phyloP scores from a whole-genome alignment of 2,113 vertebrate species.

The Nerophis lumbriciformis region DNA sequence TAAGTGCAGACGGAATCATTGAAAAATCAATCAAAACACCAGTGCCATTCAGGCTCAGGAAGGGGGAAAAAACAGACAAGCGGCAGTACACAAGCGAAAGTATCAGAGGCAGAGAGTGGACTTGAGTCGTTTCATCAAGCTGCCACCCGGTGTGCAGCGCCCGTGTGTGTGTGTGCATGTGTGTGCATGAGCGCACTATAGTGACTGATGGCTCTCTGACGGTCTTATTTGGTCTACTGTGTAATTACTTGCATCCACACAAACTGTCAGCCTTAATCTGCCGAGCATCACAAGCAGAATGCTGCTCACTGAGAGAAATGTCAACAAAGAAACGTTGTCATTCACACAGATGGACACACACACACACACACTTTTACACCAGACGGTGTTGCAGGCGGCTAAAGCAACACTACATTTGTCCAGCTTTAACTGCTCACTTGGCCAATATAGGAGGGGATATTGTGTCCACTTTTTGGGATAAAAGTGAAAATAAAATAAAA shows the following conservation, averaged over 20 bases:
- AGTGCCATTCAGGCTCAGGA: constrained; percentile 2
- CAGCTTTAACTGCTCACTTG: not conserved
- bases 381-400: constrained; percentile 1
- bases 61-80: not conserved
- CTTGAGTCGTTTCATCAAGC: constrained; percentile 13
- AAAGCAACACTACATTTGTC: constrained; percentile 3
- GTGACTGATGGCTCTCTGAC: constrained; percentile 61
- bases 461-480: not conserved
- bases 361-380: constrained; percentile 7
- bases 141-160: not conserved
- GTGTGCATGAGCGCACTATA: constrained; percentile 14
- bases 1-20: constrained; percentile 14
- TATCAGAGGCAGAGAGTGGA: not conserved
- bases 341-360: constrained; percentile 3
- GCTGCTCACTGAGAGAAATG: constrained; percentile 19
- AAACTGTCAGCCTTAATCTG: constrained; percentile 59
- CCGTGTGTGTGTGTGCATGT: constrained; percentile 4
- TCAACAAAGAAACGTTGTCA: constrained; percentile 26
- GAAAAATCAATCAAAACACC: constrained; percentile 18
- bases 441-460: constrained; percentile 3
- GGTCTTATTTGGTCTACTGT: constrained; percentile 59
- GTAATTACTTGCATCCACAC: constrained; percentile 68
- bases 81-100: constrained; percentile 1
- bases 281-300: constrained; percentile 26
- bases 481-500: not conserved